Evolutionary conservation across 2,113 vertebrate genomes (phyloP).

Genomic region (Leptobrachium ailaonicum): DNA sequence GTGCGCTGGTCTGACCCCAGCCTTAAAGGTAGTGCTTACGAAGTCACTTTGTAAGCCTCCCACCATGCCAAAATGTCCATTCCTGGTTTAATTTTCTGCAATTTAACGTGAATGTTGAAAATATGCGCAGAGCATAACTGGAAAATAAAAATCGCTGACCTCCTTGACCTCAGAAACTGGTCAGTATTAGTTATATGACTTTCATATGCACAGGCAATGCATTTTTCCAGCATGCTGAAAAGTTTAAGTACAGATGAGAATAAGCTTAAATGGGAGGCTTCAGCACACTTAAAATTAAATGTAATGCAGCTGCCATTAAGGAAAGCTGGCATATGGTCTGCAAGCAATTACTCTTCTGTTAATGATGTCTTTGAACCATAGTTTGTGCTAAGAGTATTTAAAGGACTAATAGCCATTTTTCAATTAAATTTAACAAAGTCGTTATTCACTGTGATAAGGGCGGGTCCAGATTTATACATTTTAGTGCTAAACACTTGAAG

Average conservation of each 20-base stretch:
- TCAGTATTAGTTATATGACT: constrained; percentile 7
- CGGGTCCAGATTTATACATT: too few relatives aligned
- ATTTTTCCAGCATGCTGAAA: neutral
- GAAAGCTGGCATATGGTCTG: neutral
- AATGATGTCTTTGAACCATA: constrained; percentile 49
- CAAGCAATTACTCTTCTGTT: constrained; percentile 41
- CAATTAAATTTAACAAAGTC: neutral
- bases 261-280: neutral
- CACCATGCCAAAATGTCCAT: neutral
- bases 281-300: neutral
- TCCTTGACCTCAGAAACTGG: constrained; percentile 1
- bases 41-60: neutral
- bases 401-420: constrained; percentile 49
- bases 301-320: constrained; percentile 16
- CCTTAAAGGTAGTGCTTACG: neutral
- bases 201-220: constrained; percentile 7
- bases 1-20: too few relatives aligned
- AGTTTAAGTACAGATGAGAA: constrained; percentile 1
- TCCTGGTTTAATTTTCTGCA: constrained; percentile 13
- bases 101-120: constrained; percentile 12
- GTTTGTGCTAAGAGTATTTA: constrained; percentile 46
- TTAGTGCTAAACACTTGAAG: too few relatives aligned
- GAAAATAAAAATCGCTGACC: constrained; percentile 3
- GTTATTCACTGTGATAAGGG: too few relatives aligned
- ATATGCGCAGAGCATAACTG: neutral